Percentiles rank a stretch among this genome's conserved stretches.
Conservation (phyloP, 2,888 invertebrate species). For the Byasa hedistus region DNA sequence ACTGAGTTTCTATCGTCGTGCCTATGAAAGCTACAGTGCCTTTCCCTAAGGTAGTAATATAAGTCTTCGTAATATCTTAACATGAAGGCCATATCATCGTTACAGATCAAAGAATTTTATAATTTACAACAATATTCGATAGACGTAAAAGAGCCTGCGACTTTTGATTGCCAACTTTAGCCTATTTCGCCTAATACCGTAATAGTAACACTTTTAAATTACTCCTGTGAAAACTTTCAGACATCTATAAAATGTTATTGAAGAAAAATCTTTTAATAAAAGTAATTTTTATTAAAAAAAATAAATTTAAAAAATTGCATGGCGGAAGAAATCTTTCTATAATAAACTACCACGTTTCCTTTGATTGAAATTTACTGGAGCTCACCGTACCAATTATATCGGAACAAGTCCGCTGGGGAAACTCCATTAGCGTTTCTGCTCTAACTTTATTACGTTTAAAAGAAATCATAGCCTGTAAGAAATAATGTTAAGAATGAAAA, state of each 20-base stretch:
- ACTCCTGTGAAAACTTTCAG: neutral
- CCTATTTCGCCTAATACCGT: neutral
- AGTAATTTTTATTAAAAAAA: neutral
- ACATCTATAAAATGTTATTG: neutral
- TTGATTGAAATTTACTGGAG: constrained; percentile 8
- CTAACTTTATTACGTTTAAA: neutral
- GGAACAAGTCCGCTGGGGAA: constrained; percentile 1
- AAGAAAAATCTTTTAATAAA: neutral
- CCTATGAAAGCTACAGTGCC: too few species aligned
- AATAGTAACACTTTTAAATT: neutral
- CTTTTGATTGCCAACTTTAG: too few species aligned
- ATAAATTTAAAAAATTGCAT: neutral
- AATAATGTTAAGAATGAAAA: neutral
- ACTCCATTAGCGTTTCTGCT: constrained; percentile 14
- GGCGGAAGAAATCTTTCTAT: neutral
- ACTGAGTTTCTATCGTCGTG: too few species aligned
- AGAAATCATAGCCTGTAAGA: neutral
- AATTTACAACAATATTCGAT: too few species aligned
- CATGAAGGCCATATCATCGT: too few species aligned
- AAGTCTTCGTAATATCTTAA: too few species aligned
- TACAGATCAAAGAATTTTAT: too few species aligned
- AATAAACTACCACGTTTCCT: constrained; percentile 1
- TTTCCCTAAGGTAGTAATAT: too few species aligned
- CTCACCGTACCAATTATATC: constrained; percentile 15
- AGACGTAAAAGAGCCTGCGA: too few species aligned